Base-by-base conservation (phyloP, 2,888 invertebrate genomes). In the Lithosia quadra region DNA sequence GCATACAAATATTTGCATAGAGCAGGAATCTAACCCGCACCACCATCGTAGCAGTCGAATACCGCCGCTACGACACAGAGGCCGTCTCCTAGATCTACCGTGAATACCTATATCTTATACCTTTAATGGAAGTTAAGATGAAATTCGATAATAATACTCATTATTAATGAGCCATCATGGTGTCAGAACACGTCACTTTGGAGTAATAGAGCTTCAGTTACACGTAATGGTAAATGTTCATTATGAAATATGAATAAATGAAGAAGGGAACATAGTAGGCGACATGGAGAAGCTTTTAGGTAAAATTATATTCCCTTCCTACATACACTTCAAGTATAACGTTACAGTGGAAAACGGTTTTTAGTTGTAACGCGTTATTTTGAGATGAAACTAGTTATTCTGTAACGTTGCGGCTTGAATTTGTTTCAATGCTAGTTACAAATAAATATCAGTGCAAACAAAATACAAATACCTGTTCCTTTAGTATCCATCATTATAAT, bases 211-310 rank as follows among this genome's bases (percentile, higher is more conserved):
- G 55, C 36, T 36, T 61, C 55, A 55, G 55, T 61, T 60, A 21
- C 61, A 53, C 59, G 34, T 36, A 61, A 49, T 34, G 53, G 60
- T 61, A 36, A 66, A 65, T 34, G 60, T 55, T 66, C 66, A 66
- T 66, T 61, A 66, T 24, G 28, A 66, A 61, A 39, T 62, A 62
- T 67, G 67, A 67, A 67, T 67, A 62, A 67, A 24, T 67, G 33
- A 62, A 60, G 66, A 63, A n/a, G 58, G 49, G 59, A 53, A 33
- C 22, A 60, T 60, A 21, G 28, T 58, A 58, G 10, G 10, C n/a
- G 34, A 59, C 34, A 59, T 36, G 34, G 18, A 34, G 15, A 33
- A 18, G 33, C 18, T 58, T 56, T 24, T 56, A 56, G 55, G 63
- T 28, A 63, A 56, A 64, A 64, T 39, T 57, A 24, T 33, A 36